phyloP scores from a whole-genome alignment of 2,797 vertebrate species.

The Gymnopithys bicolor region DNA sequence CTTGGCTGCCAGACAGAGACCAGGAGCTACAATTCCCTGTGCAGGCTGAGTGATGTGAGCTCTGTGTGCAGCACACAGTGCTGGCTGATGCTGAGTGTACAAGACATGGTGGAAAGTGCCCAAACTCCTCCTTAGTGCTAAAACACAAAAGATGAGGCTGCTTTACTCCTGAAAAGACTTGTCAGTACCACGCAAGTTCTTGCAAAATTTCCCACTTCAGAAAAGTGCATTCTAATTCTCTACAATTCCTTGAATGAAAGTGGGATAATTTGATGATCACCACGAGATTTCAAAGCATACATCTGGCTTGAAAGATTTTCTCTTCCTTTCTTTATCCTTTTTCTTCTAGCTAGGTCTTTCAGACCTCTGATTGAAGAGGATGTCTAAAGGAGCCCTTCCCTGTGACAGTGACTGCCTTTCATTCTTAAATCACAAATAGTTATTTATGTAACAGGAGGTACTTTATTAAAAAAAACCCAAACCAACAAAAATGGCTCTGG shows the following conservation, averaged over 20 bases:
- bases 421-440: slow-evolving; percentile 9
- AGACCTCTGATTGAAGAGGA: neutral
- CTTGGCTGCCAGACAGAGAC: neutral
- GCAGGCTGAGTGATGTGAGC: neutral
- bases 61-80: accelerated
- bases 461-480: neutral
- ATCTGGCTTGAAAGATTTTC: neutral
- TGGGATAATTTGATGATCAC: neutral
- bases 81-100: neutral
- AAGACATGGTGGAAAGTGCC: neutral
- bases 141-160: neutral
- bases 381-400: neutral
- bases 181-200: neutral
- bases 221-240: neutral
- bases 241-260: neutral
- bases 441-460: neutral
- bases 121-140: neutral
- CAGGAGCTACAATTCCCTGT: accelerated
- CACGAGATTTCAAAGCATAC: neutral
- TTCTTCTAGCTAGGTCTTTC: neutral
- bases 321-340: neutral
- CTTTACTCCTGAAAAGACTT: neutral
- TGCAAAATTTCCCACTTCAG: neutral
- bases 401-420: neutral
- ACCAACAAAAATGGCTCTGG: neutral